phyloP scores from a whole-genome alignment of 2,113 vertebrate genomes.

The Zosterops lateralis region DNA sequence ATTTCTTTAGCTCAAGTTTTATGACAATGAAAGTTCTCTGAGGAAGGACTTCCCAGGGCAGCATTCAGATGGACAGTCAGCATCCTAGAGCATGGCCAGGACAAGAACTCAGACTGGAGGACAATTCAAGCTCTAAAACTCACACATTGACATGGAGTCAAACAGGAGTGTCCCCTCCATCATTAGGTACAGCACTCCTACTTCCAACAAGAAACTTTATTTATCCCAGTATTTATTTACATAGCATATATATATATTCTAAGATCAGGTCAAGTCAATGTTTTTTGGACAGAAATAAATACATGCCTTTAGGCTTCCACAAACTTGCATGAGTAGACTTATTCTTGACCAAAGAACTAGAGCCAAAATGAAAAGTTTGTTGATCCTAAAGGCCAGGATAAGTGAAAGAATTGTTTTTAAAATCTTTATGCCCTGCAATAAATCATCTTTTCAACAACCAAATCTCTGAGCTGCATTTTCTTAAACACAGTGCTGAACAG shows the following conservation, averaged over 20 bases:
- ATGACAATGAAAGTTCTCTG: background rate
- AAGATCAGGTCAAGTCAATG: constrained; percentile 7
- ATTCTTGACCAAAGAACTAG: constrained; percentile 47
- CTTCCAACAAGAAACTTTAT: background rate
- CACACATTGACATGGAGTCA: background rate
- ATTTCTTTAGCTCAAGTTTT: background rate
- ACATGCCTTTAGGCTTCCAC: constrained; percentile 25
- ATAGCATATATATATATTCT: background rate
- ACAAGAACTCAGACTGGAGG: background rate
- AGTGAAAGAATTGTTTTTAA: constrained; percentile 62
- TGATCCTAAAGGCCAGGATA: constrained; percentile 60
- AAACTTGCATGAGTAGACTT: constrained; percentile 14
- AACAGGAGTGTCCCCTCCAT: background rate
- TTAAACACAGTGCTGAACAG: constrained; percentile 58
- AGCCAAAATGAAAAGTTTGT: constrained; percentile 37
- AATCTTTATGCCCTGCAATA: constrained; percentile 64
- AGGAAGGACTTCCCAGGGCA: background rate
- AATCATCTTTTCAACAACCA: constrained; percentile 71
- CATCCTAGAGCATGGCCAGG: background rate
- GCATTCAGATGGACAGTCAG: background rate
- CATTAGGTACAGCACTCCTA: background rate
- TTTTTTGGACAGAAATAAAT: constrained; percentile 29
- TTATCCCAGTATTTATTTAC: constrained; percentile 22
- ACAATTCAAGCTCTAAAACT: background rate
- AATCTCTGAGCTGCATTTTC: constrained; percentile 62